phyloP scores from a whole-genome alignment of 2,888 invertebrate genomes.

The Aradus depressus region DNA sequence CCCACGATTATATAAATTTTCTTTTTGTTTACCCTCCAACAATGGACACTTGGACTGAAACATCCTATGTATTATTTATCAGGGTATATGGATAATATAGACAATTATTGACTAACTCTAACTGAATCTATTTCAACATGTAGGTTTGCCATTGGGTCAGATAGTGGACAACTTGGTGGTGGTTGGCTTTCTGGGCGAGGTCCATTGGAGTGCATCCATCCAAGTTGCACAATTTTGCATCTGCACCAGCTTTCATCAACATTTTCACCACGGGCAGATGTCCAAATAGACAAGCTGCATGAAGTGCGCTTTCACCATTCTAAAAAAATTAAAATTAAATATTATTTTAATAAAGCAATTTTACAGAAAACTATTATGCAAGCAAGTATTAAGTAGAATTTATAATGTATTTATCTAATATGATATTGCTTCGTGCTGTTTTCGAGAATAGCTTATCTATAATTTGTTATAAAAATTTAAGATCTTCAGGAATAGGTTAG shows the following conservation, averaged over 20 bases:
- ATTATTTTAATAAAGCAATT: constrained; percentile 15
- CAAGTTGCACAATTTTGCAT: constrained; percentile 57
- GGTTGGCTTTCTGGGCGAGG: constrained; percentile 41
- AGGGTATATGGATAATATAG: no score
- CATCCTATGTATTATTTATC: no score
- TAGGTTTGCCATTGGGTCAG: constrained; percentile 24
- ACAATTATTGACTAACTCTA: no score
- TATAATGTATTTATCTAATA: background rate
- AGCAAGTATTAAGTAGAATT: background rate
- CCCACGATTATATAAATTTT: no score
- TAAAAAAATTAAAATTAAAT: constrained; percentile 35
- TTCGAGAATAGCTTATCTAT: background rate
- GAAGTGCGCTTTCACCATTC: constrained; percentile 87
- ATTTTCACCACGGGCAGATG: constrained; percentile 67
- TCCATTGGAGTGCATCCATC: constrained; percentile 57
- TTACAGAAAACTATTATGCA: constrained; percentile 6
- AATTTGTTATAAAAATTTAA: background rate
- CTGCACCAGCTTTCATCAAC: constrained; percentile 56
- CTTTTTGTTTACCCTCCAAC: no score
- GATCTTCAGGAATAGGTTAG: background rate
- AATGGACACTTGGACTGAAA: no score
- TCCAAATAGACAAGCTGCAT: constrained; percentile 83
- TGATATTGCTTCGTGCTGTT: background rate
- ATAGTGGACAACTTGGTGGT: constrained; percentile 26
- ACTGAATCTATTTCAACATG: constrained; percentile 6